Conservation (phyloP, 2,888 invertebrate species). For the Oxyscelio sp. region DNA sequence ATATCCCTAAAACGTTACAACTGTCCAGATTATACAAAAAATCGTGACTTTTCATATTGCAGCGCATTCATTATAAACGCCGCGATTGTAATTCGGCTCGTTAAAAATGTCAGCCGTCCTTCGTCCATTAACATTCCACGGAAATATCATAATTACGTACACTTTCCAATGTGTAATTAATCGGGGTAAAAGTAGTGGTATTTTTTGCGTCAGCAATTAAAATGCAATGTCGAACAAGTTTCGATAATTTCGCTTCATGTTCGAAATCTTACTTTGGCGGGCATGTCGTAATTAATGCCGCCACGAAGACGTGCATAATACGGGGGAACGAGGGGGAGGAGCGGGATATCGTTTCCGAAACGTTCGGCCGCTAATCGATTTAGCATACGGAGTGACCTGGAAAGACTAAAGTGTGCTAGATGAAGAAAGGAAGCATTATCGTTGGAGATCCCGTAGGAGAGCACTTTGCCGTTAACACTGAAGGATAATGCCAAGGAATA, state of each 20-base stretch:
- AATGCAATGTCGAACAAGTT: conserved; percentile 64
- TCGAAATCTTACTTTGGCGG: conserved; percentile 50
- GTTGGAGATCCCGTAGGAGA: too few species aligned
- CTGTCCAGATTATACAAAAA: neutral
- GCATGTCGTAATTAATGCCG: conserved; percentile 61
- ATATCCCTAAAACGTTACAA: neutral
- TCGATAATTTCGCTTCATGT: conserved; percentile 58
- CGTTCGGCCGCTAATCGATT: conserved; percentile 68
- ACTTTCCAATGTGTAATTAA: conserved; percentile 60
- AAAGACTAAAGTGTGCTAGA: conserved; percentile 73
- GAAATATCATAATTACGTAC: conserved; percentile 57
- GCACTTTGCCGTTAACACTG: conserved; percentile 69
- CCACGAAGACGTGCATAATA: conserved; percentile 59
- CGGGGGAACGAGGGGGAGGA: conserved; percentile 3
- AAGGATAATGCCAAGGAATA: conserved; percentile 77
- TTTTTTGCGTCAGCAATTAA: conserved; percentile 52
- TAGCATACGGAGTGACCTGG: conserved; percentile 77
- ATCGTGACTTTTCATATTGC: neutral
- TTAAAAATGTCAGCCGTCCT: conserved; percentile 10
- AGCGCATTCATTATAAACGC: neutral
- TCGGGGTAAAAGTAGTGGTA: conserved; percentile 34
- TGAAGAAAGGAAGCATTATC: conserved; percentile 73
- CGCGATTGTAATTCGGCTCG: conserved; percentile 14
- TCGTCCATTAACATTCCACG: conserved; percentile 31
- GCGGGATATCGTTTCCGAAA: conserved; percentile 55